A percentile compares a stretch with the other conserved stretches of the same genome.
These are phyloP conservation scores for Crotalus tigris DNA, from an alignment of 2,113 vertebrate genomes.

Conservation along the genomic window DNA sequence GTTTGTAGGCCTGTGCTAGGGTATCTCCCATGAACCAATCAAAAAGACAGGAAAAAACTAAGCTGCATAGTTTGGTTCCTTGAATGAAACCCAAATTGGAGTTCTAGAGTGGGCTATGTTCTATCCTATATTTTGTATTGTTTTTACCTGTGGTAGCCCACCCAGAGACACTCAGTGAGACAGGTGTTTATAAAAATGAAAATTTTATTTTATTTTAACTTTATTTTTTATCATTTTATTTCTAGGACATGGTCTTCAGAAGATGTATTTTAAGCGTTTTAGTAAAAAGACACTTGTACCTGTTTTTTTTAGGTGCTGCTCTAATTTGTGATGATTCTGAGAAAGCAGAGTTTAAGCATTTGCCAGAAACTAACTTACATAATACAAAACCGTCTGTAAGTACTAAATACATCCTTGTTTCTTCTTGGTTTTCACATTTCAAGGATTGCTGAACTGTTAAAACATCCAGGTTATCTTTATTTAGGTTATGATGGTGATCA, in stretches of 20 bases:
- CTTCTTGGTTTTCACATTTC: not conserved
- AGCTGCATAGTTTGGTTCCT: not conserved
- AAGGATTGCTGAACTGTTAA: not conserved
- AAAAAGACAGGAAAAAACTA: not conserved
- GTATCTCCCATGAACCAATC: not conserved
- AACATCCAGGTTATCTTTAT: not conserved
- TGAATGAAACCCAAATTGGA: not conserved
- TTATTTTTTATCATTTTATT: not conserved
- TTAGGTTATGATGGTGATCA: not conserved
- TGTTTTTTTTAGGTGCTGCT: constrained; percentile 22
- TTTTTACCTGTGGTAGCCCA: too few relatives aligned
- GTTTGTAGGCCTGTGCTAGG: not conserved
- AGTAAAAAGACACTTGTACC: not conserved
- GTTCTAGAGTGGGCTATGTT: not conserved
- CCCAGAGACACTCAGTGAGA: not conserved
- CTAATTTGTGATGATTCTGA: not conserved
- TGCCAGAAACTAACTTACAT: not conserved
- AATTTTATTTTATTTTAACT: not conserved
- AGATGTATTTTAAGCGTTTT: not conserved
- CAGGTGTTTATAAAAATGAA: not conserved
- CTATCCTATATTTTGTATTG: too few relatives aligned
- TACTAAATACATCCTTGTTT: not conserved
- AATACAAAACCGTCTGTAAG: constrained; percentile 23
- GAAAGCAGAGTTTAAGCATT: not conserved
- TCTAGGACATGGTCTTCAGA: not conserved